Conservation (phyloP, 2,888 invertebrate genomes). For the Scelioninae gen. 2 region DNA sequence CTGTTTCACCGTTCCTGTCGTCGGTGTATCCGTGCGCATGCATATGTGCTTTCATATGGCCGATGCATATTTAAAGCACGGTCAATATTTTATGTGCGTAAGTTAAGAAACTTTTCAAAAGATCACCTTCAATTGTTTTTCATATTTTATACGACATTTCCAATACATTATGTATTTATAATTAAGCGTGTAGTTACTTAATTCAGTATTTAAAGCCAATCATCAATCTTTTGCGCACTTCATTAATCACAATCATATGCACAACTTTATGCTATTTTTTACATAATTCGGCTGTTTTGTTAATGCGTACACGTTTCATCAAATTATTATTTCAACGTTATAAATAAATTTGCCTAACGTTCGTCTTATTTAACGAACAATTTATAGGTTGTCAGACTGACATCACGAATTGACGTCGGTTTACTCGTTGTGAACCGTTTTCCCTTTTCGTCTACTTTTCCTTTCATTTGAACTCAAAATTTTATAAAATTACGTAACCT, state of each 20-base stretch:
- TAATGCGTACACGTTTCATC: neutral
- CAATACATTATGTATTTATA: constrained; percentile 51
- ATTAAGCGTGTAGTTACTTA: constrained; percentile 45
- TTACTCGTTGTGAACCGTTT: no score
- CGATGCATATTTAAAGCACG: constrained; percentile 49
- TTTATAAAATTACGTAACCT: no score
- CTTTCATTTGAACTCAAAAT: no score
- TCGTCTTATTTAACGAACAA: no score
- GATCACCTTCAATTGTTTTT: constrained; percentile 57
- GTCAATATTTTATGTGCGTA: constrained; percentile 44
- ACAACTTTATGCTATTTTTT: constrained; percentile 1
- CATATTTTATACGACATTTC: constrained; percentile 52
- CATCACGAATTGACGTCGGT: no score
- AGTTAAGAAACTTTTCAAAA: constrained; percentile 56
- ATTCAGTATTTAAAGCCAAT: constrained; percentile 47
- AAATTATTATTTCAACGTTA: no score
- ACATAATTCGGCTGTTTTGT: neutral
- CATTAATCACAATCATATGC: constrained; percentile 11
- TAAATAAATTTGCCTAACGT: no score
- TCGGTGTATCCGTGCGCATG: constrained; percentile 31
- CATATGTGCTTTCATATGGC: constrained; percentile 18
- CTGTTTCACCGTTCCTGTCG: constrained; percentile 52
- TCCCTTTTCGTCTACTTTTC: no score
- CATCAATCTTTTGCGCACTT: constrained; percentile 40
- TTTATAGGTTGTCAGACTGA: no score